Base-by-base conservation (phyloP, 1,140 invertebrate genomes). In the Sweltsa coloradensis region DNA sequence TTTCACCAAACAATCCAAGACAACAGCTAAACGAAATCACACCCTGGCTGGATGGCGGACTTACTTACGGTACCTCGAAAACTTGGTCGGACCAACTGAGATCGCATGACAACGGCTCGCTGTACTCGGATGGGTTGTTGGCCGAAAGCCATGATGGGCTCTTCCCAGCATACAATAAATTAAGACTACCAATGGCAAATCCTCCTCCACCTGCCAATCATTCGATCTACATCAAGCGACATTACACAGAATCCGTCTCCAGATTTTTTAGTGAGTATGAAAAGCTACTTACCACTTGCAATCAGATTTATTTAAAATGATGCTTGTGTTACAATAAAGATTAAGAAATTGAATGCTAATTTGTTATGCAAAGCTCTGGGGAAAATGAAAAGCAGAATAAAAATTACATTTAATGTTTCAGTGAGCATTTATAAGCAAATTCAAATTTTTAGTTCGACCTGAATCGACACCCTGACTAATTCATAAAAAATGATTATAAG, bases 11-110 rank as follows among this genome's bases (percentile, higher is more conserved):
- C 48, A 75, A 74, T 62, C 74, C 72, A 4, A 55, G 72, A 41
- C 70, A 74, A 60, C 72, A 76, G 74, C 53, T 78, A 36, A 79
- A 78, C 55, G 72, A 76, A 60, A 74, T 76, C 36, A 78, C 74
- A 2, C 72, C 75, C 11, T 79, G 66, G 58, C 56, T 79, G 14
- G 76, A 79, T 55, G 76, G 73, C 2, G 72, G 73, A 19, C 57
- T 76, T 11, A 65, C 76, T 9, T 79, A 79, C 59, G 76, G 75
- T 3, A 70, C 69, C 1, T 64, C 68, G 7, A 78, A 79, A 57
- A 67, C 68, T 27, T 75, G 73, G 70, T 61, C 74, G 4, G 73
- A 79, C 55, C 56, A 68, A 31, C 56, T 79, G 18, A 52, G 77
- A 27, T 65, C 62, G 5, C 68, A 69, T 52, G 42, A 57, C 4